phyloP scores from a whole-genome alignment of 2,113 vertebrate species.

The Glaucomys volans region DNA sequence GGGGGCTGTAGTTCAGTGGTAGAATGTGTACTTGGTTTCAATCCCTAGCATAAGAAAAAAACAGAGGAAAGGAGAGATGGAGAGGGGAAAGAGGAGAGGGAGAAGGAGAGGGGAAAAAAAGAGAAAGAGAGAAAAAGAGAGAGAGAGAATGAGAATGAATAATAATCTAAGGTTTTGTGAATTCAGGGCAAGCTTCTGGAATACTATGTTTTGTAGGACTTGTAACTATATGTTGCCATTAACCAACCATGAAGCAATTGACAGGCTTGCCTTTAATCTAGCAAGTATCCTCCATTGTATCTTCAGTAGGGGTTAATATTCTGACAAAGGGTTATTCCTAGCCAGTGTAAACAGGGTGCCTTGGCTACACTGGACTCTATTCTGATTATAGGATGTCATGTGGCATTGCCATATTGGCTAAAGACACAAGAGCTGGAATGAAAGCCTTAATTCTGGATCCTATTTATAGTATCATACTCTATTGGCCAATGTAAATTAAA shows the following conservation, averaged over 20 bases:
- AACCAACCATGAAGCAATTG: not conserved
- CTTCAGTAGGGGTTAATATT: not conserved
- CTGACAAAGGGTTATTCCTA: not conserved
- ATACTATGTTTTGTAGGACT: not conserved
- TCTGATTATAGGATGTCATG: not conserved
- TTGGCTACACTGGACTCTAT: not conserved
- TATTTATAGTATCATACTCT: not conserved
- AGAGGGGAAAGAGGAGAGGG: too few relatives aligned
- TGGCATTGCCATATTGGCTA: not conserved
- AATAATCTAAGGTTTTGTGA: not conserved
- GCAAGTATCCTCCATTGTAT: not conserved
- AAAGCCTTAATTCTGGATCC: not conserved
- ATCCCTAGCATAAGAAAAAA: not conserved
- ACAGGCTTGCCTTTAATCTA: not conserved
- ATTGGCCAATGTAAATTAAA: not conserved
- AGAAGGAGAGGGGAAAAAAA: too few relatives aligned
- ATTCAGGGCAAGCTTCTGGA: not conserved
- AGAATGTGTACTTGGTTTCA: not conserved
- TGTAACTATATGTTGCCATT: not conserved
- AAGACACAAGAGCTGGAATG: not conserved
- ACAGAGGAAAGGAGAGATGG: too few relatives aligned
- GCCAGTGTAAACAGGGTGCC: not conserved
- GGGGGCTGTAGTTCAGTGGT: not conserved
- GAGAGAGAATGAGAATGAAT: not conserved
- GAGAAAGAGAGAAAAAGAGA: too few relatives aligned